Percentiles rank a stretch among this genome's conserved stretches.
Conservation (phyloP, 2,113 vertebrate genomes). For the Malurus alboscapulatus region DNA sequence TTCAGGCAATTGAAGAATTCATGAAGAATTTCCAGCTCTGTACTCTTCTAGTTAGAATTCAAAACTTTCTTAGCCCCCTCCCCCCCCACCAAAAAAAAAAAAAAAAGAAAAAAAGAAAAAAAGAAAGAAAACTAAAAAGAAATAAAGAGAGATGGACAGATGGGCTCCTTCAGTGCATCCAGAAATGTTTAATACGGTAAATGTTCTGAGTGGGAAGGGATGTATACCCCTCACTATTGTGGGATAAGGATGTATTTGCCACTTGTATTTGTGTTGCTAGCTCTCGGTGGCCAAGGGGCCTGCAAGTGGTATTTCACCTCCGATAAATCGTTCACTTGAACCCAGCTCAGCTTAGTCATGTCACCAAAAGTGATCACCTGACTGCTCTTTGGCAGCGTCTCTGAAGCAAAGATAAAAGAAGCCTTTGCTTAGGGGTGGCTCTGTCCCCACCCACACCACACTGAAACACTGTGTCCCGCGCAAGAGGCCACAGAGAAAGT, state of each 20-base stretch:
- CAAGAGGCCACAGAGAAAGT: neutral
- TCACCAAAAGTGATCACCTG: neutral
- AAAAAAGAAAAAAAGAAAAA: no score
- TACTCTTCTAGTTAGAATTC: neutral
- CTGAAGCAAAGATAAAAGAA: neutral
- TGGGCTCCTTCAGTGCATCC: neutral
- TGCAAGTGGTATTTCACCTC: neutral
- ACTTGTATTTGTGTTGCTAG: neutral
- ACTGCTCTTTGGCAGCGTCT: neutral
- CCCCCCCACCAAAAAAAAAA: accelerated
- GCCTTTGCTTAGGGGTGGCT: neutral
- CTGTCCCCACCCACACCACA: accelerated
- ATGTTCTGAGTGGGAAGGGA: neutral
- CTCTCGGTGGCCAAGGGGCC: neutral
- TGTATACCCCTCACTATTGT: neutral
- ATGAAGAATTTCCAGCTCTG: neutral
- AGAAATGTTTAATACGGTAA: neutral
- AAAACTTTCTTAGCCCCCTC: neutral
- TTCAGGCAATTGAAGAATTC: neutral
- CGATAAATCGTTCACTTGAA: slow-evolving; percentile 37
- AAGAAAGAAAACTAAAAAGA: neutral
- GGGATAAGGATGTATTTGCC: neutral
- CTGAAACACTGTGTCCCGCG: accelerated
- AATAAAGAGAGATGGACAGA: neutral
- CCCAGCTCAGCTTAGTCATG: neutral